phyloP scores from a whole-genome alignment of 2,113 vertebrate genomes.

The Gasterosteus nipponicus region DNA sequence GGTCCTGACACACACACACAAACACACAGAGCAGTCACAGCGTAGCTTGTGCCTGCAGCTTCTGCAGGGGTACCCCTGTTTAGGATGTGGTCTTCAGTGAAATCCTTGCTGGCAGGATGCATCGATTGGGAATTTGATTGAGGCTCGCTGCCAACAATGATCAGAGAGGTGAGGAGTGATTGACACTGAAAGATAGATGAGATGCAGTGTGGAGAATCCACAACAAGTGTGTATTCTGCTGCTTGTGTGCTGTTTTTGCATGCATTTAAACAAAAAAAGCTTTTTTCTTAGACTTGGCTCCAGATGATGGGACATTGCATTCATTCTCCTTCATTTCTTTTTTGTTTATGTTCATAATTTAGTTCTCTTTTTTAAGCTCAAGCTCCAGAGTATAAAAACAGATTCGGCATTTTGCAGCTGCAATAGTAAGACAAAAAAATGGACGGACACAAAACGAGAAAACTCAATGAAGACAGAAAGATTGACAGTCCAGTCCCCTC shows the following conservation, averaged over 20 bases:
- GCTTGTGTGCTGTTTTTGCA: background rate
- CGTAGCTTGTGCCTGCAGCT: conserved; percentile 42
- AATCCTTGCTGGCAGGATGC: conserved; percentile 25
- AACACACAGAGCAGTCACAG: background rate
- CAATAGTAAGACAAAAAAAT: background rate
- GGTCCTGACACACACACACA: conserved; percentile 41
- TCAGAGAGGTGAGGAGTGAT: conserved; percentile 47
- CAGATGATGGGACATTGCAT: background rate
- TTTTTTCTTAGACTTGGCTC: background rate
- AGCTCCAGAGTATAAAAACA: background rate
- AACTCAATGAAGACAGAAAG: background rate
- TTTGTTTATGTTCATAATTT: background rate
- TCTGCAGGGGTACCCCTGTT: conserved; percentile 33
- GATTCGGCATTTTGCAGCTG: background rate
- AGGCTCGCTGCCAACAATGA: conserved; percentile 58
- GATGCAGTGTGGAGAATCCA: conserved; percentile 28
- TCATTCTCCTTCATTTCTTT: background rate
- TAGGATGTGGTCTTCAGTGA: conserved; percentile 44
- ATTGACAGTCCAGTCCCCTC: background rate
- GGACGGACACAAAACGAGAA: background rate
- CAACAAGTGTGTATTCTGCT: conserved; percentile 12
- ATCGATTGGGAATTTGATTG: conserved; percentile 63
- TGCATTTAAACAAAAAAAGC: background rate
- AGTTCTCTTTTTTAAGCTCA: background rate
- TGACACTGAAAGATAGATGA: conserved; percentile 53